Base-by-base conservation (phyloP, 2,797 vertebrate species). In the Hypotaenidia okinawae region DNA sequence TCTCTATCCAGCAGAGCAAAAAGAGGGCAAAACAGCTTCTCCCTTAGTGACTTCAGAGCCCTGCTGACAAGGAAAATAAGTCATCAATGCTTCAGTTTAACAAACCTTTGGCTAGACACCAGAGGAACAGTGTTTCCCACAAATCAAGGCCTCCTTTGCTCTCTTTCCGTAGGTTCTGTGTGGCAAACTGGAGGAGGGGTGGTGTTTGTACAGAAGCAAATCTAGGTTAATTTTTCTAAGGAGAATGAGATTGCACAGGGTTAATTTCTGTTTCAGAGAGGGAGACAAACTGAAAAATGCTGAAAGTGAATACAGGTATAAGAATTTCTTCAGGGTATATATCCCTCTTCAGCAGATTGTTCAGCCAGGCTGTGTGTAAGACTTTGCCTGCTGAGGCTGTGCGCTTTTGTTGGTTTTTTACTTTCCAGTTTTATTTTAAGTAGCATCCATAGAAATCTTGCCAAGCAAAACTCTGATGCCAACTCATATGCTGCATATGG, bases 391-490 rank as follows among this genome's bases (percentile, higher is more conserved):
- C 63, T 88, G 63, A 76, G 59, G 57, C 28, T 94, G 39, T 57
- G 35, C 13, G 25, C 3, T 74, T 55, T 47, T 79, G 47, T 54
- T 30, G 11, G 16, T 52, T 27, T 30, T 45, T 45, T 45, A n/a
- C 43, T 45, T 45, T 45, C 0, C 37, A 1, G 13, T 86, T 91
- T 95, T 85, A 89, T 93, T 95, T 94, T 69, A 78, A 78, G 69
- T 35, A 82, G 10, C 63, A 82, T 73, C 45, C 66, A 27, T 24
- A 93, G 55, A 86, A 86, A 86, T 63, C 57, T 88, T 86, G 77
- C 80, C 91, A 96, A 91, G 81, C 16, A 55, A 28, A 3, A 51
- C 32, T 62, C 37, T 62, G 37, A n/a, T 91, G 88, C 70, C 91
- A 95, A 28, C 21, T 93, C 73, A 61, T 45, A 81, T 45, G 43